Base-by-base conservation (phyloP, 2,797 vertebrate species). In the Propithecus deckenii region DNA sequence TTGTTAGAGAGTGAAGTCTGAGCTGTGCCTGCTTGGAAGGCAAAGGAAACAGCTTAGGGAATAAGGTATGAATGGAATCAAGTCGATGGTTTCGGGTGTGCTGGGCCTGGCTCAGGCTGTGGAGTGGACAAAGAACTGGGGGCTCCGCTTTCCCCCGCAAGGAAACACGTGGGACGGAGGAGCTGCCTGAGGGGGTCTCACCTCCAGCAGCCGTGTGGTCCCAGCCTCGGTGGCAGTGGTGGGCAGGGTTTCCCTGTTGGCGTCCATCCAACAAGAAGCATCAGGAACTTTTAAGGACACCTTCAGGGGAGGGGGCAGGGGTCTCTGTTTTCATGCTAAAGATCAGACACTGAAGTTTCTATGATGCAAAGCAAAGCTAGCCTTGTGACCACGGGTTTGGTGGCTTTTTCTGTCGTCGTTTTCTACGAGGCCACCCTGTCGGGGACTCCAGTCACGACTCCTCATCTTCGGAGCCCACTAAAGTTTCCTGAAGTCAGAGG, bases 21-120 rank as follows among this genome's bases (percentile, higher is more conserved):
- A 30, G 59, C 43, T 85, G 25, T 0, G 32, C 18, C 65, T 65
- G 25, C 71, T 85, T 55, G 11, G 48, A 38, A 79, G 35, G 22
- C 5, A 7, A 17, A 43, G 50, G 11, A 9, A 22, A 25, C 38
- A 1, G 4, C 14, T 59, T 14, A n/a, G 30, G 79, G 41, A 65
- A 35, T 4, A 13, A 41, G 32, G 20, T 10, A 0, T 6, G 17
- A 15, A 13, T 9, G 0, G 5, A 52, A 12, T 38, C 25, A 3
- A 13, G 57, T 7, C 14, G 0, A 30, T 17, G 35, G n/a, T 30
- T 43, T 61, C 13, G 12, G 46, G 48, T 12, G n/a, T 28, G 14
- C 55, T 0, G 32, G 52, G 15, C 4, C 0, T 8, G 14, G 30
- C 0, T 4, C 10, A 0, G 25, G 43, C 7, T 0, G 2, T 0